These are phyloP conservation scores for Oryzaephilus surinamensis DNA, from an alignment of 1,140 invertebrate genomes.

Conservation along the genomic window DNA sequence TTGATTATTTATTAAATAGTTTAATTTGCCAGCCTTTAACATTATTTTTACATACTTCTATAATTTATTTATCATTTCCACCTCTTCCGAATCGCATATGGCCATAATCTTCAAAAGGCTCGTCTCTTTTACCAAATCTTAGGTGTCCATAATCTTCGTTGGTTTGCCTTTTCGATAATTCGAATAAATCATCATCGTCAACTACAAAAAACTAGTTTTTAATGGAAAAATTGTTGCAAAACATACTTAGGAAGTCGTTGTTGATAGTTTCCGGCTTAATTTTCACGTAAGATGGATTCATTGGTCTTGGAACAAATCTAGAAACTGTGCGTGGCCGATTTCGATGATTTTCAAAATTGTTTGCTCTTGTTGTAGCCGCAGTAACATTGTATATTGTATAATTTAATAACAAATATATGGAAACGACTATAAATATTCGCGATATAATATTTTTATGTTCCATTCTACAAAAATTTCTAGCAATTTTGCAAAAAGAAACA, in stretches of 20 bases:
- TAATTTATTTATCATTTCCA: slow-evolving; percentile 12
- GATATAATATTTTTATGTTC: no score
- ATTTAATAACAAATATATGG: no score
- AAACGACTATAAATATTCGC: no score
- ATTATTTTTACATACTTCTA: slow-evolving; percentile 1
- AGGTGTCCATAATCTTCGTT: slow-evolving; percentile 56
- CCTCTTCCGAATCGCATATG: slow-evolving; percentile 54
- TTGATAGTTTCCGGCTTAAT: slow-evolving; percentile 14
- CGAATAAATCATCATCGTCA: slow-evolving; percentile 46
- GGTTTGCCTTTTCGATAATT: slow-evolving; percentile 40
- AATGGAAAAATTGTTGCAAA: background rate
- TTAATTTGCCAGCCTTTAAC: slow-evolving; percentile 3
- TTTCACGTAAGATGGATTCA: slow-evolving; percentile 2
- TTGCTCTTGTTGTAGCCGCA: no score
- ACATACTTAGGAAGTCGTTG: background rate
- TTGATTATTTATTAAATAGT: no score
- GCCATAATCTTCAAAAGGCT: slow-evolving; percentile 56
- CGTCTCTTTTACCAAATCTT: slow-evolving; percentile 45
- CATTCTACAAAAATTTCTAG: no score
- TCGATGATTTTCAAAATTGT: background rate
- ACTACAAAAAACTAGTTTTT: slow-evolving; percentile 15
- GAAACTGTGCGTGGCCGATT: slow-evolving; percentile 5
- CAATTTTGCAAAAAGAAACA: no score
- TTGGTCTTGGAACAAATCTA: background rate
- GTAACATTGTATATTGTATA: no score